Conservation (phyloP, 2,797 vertebrate genomes). For the Eulemur mongoz region DNA sequence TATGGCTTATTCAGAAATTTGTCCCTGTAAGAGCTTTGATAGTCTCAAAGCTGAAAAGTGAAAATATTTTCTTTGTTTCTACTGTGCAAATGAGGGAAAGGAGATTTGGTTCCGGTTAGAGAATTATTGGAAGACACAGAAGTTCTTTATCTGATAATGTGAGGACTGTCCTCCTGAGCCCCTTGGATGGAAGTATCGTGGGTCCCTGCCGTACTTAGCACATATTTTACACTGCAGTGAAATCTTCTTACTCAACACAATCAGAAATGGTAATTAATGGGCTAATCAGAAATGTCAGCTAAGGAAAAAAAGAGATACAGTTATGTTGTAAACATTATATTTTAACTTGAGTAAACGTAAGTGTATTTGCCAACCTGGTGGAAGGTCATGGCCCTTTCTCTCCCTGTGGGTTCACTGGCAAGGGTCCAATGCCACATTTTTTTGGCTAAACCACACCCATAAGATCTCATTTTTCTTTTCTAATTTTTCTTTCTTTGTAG, state of each 20-base stretch:
- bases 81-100: background rate
- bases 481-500: background rate
- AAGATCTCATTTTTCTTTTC: background rate
- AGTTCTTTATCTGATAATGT: background rate
- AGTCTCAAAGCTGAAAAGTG: constrained; percentile 40
- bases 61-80: constrained; percentile 30
- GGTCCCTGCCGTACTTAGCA: background rate
- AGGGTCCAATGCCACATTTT: background rate
- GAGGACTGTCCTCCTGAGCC: background rate
- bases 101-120: background rate
- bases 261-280: background rate
- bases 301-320: background rate
- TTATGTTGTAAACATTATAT: background rate
- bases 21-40: background rate
- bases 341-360: constrained; percentile 3
- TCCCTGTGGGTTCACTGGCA: background rate
- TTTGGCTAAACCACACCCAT: background rate
- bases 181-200: background rate
- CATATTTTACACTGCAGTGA: background rate
- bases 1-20: constrained; percentile 27
- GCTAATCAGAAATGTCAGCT: background rate
- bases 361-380: background rate
- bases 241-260: background rate
- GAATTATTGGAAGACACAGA: background rate
- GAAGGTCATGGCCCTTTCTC: background rate